phyloP scores from a whole-genome alignment of 2,113 vertebrate species.

The Chloropsis hardwickii region DNA sequence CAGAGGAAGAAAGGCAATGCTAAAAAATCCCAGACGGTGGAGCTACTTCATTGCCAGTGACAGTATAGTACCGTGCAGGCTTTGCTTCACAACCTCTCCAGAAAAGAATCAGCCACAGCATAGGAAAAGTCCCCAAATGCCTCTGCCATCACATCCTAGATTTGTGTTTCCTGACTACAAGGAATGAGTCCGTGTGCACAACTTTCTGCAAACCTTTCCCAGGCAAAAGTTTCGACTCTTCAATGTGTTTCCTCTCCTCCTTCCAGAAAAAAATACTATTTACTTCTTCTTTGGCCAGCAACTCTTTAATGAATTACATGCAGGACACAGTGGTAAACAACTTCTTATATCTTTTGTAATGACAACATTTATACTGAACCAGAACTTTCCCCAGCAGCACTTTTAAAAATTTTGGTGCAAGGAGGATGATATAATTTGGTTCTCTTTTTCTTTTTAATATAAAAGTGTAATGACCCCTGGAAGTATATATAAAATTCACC shows the following conservation, averaged over 20 bases:
- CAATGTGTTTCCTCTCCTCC: background rate
- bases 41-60: constrained; percentile 55
- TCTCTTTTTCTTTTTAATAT: background rate
- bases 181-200: background rate
- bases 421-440: background rate
- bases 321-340: background rate
- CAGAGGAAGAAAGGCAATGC: background rate
- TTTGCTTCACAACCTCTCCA: background rate
- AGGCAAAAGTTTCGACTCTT: background rate
- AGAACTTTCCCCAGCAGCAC: background rate
- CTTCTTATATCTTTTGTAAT: background rate
- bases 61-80: fast-evolving
- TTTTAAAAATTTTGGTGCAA: background rate
- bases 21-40: constrained; percentile 61
- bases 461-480: background rate
- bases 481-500: constrained; percentile 9
- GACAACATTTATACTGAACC: background rate
- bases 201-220: background rate
- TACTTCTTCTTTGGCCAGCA: background rate
- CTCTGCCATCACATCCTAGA: background rate
- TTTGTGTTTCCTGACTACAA: background rate
- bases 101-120: background rate
- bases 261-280: background rate
- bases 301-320: background rate
- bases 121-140: background rate